Percentiles rank a stretch among this genome's conserved stretches.
Conservation (phyloP, 2,797 vertebrate genomes). For the Lithobates pipiens region DNA sequence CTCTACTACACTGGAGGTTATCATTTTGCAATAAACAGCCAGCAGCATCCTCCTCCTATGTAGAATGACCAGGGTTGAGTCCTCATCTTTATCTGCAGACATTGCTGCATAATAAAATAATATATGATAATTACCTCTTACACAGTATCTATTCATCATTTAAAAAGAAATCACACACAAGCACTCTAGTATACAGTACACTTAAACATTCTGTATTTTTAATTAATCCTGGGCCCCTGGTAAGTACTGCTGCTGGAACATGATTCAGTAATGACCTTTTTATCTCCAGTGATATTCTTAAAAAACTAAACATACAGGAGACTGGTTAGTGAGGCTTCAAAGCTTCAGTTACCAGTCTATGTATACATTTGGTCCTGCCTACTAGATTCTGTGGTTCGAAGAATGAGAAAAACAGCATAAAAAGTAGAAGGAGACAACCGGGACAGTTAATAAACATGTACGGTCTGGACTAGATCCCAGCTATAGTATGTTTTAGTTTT, state of each 20-base stretch:
- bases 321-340: not conserved
- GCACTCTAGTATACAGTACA: not conserved
- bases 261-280: not conserved
- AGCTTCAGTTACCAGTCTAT: too few relatives aligned
- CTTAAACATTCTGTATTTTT: not conserved
- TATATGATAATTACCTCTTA: not conserved
- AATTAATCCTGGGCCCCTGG: not conserved
- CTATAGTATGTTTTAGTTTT: too few relatives aligned
- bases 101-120: slow-evolving; percentile 51
- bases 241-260: not conserved
- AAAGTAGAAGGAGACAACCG: too few relatives aligned
- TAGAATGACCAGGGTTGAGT: slow-evolving; percentile 77
- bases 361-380: not conserved
- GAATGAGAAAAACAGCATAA: too few relatives aligned
- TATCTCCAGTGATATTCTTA: not conserved
- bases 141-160: not conserved
- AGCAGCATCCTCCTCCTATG: slow-evolving; percentile 83
- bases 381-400: too few relatives aligned
- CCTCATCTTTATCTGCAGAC: slow-evolving; percentile 65
- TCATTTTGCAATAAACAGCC: slow-evolving; percentile 88
- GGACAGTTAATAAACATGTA: too few relatives aligned
- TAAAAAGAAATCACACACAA: not conserved
- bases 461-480: too few relatives aligned
- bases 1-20: slow-evolving; percentile 84
- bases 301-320: not conserved